Evolutionary conservation across 2,113 vertebrate genomes (phyloP).

Genomic region (Pleuronectes platessa): DNA sequence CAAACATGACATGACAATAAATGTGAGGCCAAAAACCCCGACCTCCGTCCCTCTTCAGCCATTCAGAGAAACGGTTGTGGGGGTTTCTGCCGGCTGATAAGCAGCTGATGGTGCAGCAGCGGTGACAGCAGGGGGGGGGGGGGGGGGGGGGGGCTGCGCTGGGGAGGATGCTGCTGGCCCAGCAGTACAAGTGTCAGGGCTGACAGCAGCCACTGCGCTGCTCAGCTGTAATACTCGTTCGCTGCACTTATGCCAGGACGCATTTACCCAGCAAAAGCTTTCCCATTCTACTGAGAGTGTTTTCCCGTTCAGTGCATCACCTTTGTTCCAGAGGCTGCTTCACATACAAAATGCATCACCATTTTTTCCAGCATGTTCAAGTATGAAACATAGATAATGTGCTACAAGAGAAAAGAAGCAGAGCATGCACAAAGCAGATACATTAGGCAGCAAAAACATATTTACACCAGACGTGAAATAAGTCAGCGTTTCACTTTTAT

Average conservation of each 20-base stretch:
- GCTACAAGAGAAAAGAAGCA: not conserved
- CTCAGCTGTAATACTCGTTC: constrained; percentile 43
- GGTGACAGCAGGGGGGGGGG: constrained; percentile 48
- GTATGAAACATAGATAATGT: not conserved
- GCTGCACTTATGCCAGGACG: constrained; percentile 26
- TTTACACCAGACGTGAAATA: not conserved
- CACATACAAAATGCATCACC: not conserved
- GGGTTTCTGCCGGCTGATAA: constrained; percentile 31
- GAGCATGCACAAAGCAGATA: not conserved
- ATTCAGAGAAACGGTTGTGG: constrained; percentile 36
- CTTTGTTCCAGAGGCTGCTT: not conserved
- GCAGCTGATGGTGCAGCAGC: constrained; percentile 59
- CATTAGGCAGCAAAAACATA: not conserved
- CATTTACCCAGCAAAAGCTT: constrained; percentile 1
- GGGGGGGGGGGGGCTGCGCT: constrained; percentile 16
- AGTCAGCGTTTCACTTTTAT: not conserved
- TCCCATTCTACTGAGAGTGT: not conserved
- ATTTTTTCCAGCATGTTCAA: not conserved
- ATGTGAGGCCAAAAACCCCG: not conserved
- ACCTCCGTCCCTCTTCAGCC: constrained; percentile 18
- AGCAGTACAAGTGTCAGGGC: constrained; percentile 60
- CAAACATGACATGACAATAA: constrained; percentile 16
- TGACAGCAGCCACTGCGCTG: constrained; percentile 53
- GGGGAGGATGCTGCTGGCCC: constrained; percentile 55
- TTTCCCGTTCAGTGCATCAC: not conserved